Base-by-base conservation (phyloP, 2,113 vertebrate species). In the Halichoeres trimaculatus region DNA sequence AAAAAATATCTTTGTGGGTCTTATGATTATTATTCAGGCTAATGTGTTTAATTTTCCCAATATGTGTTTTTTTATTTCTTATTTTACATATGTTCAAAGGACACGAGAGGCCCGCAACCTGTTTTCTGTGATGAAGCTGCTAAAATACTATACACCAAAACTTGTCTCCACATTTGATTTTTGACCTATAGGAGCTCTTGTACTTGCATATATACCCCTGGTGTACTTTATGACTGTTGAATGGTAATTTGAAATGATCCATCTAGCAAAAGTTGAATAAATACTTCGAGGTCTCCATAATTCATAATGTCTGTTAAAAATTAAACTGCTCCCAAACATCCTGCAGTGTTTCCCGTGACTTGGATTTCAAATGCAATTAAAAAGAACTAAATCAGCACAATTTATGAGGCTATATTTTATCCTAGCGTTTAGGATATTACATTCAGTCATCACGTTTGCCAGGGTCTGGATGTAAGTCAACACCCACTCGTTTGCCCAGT, bases 311-410 rank as follows among this genome's bases (percentile, higher is more conserved):
- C 40, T 82, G 72, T 76, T 48, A 75, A 56, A 80, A 69, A 84
- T 76, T 75, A 80, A 83, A 82, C 52, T 36, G 48, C 52, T 74
- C 12, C 17, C 50, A 72, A 85, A 80, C 52, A 63, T 41, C 10
- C 51, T 20, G 6, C 53, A 19, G 12, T 40, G 50, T 82, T 66
- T 72, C 19, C 45, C 40, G 36, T 71, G 51, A 62, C 65, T 75
- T 35, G 53, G 50, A 60, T 34, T 51, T 16, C 61, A 19, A 54
- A 70, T 36, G 5, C 19, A 47, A 53, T 30, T 11, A 23, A 47
- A 52, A 80, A 74, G 65, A 51, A 48, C 56, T 14, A 19, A 26
- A 36, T 40, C 13, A 11, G 62, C 60, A 52, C 61, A 17, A 17
- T 77, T 68, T 55, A 53, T 48, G 5, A 23, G 55, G 12, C 6